Evolutionary conservation across 2,888 invertebrate species (phyloP).

Genomic region (Pseudolycoriella hygida): DNA sequence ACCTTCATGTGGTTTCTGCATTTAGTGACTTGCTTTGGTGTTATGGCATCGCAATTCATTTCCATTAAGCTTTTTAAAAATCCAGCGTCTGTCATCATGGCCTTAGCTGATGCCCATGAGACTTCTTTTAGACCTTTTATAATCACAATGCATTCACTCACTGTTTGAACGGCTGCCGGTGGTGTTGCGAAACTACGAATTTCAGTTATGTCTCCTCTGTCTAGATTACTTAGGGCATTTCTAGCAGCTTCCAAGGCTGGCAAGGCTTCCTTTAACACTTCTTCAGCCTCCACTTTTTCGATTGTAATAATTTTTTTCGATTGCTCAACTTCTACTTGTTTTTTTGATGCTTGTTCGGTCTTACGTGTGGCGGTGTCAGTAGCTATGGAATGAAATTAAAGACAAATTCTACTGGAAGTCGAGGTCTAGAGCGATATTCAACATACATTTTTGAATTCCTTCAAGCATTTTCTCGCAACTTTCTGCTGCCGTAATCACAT

Average conservation of each 20-base stretch:
- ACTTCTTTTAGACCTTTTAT: slow-evolving; percentile 68
- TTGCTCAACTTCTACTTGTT: slow-evolving; percentile 65
- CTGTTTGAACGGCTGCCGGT: slow-evolving; percentile 73
- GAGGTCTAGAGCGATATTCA: too few relatives aligned
- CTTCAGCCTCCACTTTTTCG: slow-evolving; percentile 74
- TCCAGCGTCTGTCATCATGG: slow-evolving; percentile 80
- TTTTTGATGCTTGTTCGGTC: slow-evolving; percentile 60
- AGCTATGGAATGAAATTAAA: slow-evolving; percentile 21
- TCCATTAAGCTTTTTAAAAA: slow-evolving; percentile 66
- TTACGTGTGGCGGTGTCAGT: slow-evolving; percentile 56
- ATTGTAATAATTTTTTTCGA: slow-evolving; percentile 60
- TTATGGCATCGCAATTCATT: slow-evolving; percentile 68
- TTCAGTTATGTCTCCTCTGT: slow-evolving; percentile 83
- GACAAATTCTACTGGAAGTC: neutral
- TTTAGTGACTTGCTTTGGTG: slow-evolving; percentile 47
- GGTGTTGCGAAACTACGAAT: slow-evolving; percentile 84
- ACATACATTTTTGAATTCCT: slow-evolving; percentile 48
- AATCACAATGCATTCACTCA: slow-evolving; percentile 81
- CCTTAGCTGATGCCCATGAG: slow-evolving; percentile 80
- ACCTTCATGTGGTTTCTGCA: slow-evolving; percentile 57
- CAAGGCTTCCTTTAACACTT: slow-evolving; percentile 59
- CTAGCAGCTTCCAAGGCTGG: slow-evolving; percentile 72
- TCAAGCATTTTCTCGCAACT: slow-evolving; percentile 62
- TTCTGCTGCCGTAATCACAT: slow-evolving; percentile 62
- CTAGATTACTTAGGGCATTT: slow-evolving; percentile 60